Evolutionary conservation across 2,113 vertebrate species (phyloP).

Genomic region (Gracilinanus agilis): DNA sequence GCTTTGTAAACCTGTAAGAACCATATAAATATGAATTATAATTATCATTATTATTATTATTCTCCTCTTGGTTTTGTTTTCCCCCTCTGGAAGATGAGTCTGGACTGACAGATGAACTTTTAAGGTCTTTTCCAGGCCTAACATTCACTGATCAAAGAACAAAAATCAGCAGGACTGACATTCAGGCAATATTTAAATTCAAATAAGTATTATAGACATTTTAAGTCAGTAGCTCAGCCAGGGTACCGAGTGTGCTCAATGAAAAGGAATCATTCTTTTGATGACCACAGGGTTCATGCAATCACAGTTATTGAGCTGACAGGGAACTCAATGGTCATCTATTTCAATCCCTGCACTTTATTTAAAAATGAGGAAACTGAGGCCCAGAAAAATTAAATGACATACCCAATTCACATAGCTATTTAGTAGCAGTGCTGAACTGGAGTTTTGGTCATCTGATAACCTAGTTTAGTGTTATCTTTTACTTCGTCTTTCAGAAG

Average conservation of each 20-base stretch:
- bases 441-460: background rate
- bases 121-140: background rate
- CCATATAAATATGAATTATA: background rate
- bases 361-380: background rate
- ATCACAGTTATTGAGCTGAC: background rate
- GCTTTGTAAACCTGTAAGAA: background rate
- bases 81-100: background rate
- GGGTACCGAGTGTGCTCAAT: background rate
- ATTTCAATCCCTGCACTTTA: background rate
- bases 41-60: background rate
- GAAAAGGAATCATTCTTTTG: background rate
- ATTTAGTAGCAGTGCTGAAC: background rate
- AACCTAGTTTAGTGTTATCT: background rate
- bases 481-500: background rate
- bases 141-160: background rate
- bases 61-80: background rate
- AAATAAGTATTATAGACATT: background rate
- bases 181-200: background rate
- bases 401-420: background rate
- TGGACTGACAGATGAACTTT: background rate
- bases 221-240: background rate
- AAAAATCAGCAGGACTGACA: background rate
- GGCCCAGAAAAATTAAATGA: background rate
- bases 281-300: background rate
- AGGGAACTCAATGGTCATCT: background rate